Evolutionary conservation across 2,888 invertebrate genomes (phyloP).

Genomic region (Drosophila diplacantha): DNA sequence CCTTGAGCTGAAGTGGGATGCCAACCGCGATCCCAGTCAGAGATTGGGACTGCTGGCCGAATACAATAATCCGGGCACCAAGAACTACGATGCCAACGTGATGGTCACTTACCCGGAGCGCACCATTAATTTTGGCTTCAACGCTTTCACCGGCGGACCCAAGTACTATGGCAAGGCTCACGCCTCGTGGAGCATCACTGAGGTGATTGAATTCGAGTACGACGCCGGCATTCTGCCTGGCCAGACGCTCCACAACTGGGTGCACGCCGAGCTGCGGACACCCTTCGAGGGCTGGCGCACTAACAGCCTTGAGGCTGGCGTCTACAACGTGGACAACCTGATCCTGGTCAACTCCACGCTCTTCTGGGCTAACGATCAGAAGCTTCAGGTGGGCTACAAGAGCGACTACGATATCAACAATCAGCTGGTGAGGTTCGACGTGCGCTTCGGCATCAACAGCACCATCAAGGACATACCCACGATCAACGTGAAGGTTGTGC

Average conservation of each 20-base stretch:
- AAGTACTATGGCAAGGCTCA: conserved; percentile 78
- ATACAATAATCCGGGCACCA: conserved; percentile 81
- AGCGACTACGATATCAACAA: conserved; percentile 79
- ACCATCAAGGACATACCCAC: conserved; percentile 81
- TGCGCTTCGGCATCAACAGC: conserved; percentile 80
- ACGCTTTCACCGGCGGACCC: conserved; percentile 78
- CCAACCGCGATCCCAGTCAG: conserved; percentile 88
- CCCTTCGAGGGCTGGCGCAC: conserved; percentile 81
- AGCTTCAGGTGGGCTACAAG: conserved; percentile 79
- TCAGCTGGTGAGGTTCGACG: conserved; percentile 78
- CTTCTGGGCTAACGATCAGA: conserved; percentile 82
- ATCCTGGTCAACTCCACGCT: conserved; percentile 80
- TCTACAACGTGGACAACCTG: conserved; percentile 79
- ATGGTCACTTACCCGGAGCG: conserved; percentile 87
- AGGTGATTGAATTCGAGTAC: conserved; percentile 79
- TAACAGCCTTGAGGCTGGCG: conserved; percentile 79
- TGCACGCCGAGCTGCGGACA: conserved; percentile 79
- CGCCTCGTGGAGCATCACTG: conserved; percentile 85
- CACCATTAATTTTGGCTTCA: conserved; percentile 83
- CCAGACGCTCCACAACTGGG: conserved; percentile 72
- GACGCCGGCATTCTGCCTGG: conserved; percentile 72
- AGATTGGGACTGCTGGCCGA: conserved; percentile 79
- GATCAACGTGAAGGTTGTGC: conserved; percentile 80
- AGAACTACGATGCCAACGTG: conserved; percentile 82
- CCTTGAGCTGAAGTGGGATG: conserved; percentile 90